Conservation (phyloP, 2,888 invertebrate species). For the Sipunculus nudus region DNA sequence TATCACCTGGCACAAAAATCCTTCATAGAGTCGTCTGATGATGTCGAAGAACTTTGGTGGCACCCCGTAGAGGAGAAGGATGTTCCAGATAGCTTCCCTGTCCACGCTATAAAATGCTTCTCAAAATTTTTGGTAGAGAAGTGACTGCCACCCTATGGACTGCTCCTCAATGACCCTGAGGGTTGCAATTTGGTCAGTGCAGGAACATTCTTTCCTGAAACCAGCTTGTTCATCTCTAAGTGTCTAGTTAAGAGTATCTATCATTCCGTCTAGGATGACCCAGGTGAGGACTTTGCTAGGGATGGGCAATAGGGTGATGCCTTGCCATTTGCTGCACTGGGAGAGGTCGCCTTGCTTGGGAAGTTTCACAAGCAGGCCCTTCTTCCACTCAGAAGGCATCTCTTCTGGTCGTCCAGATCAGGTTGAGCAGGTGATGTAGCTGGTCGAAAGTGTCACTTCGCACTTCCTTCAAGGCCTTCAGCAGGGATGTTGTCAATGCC, state of each 20-base stretch:
- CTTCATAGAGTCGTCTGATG: conserved; percentile 11
- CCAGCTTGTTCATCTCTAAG: conserved; percentile 26
- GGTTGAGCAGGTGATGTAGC: neutral
- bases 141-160: conserved; percentile 22
- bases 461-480: conserved; percentile 3
- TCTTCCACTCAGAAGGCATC: conserved; percentile 7
- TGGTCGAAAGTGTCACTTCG: neutral
- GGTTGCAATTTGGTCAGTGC: conserved; percentile 26
- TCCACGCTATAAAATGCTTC: conserved; percentile 29
- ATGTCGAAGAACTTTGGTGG: conserved; percentile 13
- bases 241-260: neutral
- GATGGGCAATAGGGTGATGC: conserved; percentile 28
- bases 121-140: conserved; percentile 25
- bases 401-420: neutral
- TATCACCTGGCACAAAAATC: too few relatives aligned
- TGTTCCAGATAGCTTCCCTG: conserved; percentile 22
- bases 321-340: conserved; percentile 25
- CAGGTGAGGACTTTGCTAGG: conserved; percentile 23
- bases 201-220: conserved; percentile 22
- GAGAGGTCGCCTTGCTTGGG: conserved; percentile 21
- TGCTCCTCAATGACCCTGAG: conserved; percentile 33
- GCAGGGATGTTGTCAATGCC: neutral
- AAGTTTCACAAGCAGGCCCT: conserved; percentile 6
- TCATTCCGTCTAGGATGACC: conserved; percentile 15
- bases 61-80: conserved; percentile 19